phyloP scores from a whole-genome alignment of 2,797 vertebrate genomes.

The Poecilia gillii region DNA sequence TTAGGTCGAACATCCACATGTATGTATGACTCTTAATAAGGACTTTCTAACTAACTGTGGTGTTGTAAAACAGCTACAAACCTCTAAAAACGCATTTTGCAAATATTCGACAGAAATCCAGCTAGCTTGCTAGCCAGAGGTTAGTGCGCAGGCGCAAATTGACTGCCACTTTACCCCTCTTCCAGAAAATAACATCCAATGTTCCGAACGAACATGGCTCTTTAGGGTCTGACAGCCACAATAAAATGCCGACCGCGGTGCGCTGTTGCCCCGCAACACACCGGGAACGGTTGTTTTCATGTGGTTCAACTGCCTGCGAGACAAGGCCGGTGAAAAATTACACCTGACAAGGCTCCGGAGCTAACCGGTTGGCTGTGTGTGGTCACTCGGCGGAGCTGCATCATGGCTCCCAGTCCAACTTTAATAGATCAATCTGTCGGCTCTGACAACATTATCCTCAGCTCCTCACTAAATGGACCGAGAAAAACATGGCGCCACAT shows the following conservation, averaged over 20 bases:
- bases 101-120: conserved; percentile 27
- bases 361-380: conserved; percentile 62
- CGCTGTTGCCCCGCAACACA: not conserved
- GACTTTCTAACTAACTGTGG: accelerated
- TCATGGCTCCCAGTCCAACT: conserved; percentile 62
- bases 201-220: conserved; percentile 39
- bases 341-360: conserved; percentile 71
- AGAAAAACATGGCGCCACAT: not conserved
- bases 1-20: not conserved
- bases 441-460: conserved; percentile 24
- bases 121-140: conserved; percentile 56
- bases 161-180: conserved; percentile 55
- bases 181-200: conserved; percentile 59
- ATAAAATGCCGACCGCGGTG: not conserved
- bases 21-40: not conserved
- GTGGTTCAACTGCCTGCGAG: conserved; percentile 21
- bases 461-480: conserved; percentile 17
- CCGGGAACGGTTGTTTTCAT: not conserved
- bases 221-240: conserved; percentile 2
- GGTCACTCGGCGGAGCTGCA: conserved; percentile 61
- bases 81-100: not conserved
- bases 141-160: conserved; percentile 73
- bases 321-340: conserved; percentile 66
- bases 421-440: conserved; percentile 32
- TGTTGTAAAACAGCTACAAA: not conserved